Evolutionary conservation across 2,797 vertebrate species (phyloP), one percentile per base, ranked within the genome.

Genomic region (Pristis pectinata): DNA sequence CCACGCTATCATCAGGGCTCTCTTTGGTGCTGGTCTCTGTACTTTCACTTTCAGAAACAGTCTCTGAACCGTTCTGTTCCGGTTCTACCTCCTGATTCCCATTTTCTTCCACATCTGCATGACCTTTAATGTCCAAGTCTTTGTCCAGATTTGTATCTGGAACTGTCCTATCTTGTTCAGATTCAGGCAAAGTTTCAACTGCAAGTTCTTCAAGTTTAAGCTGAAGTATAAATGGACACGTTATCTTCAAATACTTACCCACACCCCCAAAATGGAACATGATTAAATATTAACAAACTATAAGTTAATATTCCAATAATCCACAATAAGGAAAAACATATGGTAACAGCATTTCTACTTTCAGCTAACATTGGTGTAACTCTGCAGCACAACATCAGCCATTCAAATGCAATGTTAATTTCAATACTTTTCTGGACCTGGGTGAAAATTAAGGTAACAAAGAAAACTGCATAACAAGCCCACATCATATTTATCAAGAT

Each of bases 51-150:
- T 99, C 98, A 0, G 98, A 98, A 79, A 96, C 94, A 89, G 97
- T 98, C 89, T 98, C 98, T 0, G 98, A 98, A 0, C 98, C 98
- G 0, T 99, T 99, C 41, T 97, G 97, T 94, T 99, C 95, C 0
- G 97, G 97, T 95, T 99, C 99, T 0, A 96, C 37, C 59, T 97
- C 97, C 96, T 96, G 96, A 95, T 99, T 98, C 0, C 98, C 98
- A 0, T 99, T 99, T 95, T 99, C 98, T 95, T 99, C 98, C 6
- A 96, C 95, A 15, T 95, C 10, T 91, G 96, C 96, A 0, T 19
- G 91, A 53, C 95, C 67, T 74, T 96, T 95, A 15, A 97, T 95
- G 95, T 97, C 96, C 0, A 92, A 95, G 0, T 97, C 97, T 95
- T 95, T 95, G 92, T 97, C 97, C 8, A 93, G 80, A 0, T 95